Evolutionary conservation across 1,140 invertebrate genomes (phyloP), one percentile per base, ranked within the genome.

Genomic region (Neomicropteryx cornuta): DNA sequence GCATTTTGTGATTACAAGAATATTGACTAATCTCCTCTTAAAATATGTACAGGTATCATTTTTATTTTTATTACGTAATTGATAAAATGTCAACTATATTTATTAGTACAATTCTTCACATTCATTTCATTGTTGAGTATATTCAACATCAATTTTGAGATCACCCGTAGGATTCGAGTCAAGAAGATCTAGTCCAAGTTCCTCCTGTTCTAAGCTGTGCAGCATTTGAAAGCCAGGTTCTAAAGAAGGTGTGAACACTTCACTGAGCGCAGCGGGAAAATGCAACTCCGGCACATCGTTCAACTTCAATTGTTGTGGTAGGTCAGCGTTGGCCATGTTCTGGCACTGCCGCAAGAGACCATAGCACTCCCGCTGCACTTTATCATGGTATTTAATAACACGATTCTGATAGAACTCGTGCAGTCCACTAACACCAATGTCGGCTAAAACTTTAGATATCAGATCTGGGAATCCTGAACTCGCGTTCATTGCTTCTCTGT

Each of bases 241-340:
- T n/a, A 69, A 41, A 0, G 62, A 62, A 17, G 63, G 64, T 21
- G 62, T 66, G 36, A 67, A 65, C 4, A 59, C 54, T 20, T 58
- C 62, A 53, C 62, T 60, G 19, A 69, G 41, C 11, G 55, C 63
- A 11, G 66, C 64, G 5, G 66, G 64, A 37, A 67, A 69, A 41
- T 69, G 66, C 35, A 69, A 46, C 39, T 69, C 63, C 4, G 66
- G 66, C 0, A 68, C 66, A 41, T 68, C 66, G 40, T 66, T 59
- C 3, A 66, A 42, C 39, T 65, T 65, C 18, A 65, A 45, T 23
- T 62, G 59, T 34, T 60, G 58, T 14, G 61, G 52, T 11, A 60
- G 55, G 22, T 62, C 56, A 23, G 55, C 56, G 16, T 59, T 49
- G 27, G 55, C 55, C 32, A 62, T 38, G 16, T 53, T 46, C 41